Conservation (phyloP, 2,113 vertebrate species). For the Ciconia boyciana region DNA sequence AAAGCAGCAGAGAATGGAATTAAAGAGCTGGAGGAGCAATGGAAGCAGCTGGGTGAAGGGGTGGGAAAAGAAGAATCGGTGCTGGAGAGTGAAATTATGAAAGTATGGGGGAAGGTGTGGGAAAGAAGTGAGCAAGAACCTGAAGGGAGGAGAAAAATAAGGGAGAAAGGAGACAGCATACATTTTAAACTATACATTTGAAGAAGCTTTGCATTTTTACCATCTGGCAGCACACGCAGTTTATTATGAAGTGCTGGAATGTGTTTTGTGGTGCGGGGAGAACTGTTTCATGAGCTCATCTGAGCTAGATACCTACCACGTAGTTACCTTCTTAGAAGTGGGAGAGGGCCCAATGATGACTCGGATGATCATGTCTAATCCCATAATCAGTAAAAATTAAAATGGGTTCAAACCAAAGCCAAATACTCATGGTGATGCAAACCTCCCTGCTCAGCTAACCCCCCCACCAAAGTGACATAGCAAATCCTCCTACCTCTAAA, state of each 20-base stretch:
- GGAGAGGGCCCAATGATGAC: not conserved
- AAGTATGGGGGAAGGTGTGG: conserved; percentile 64
- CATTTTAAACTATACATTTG: conserved; percentile 39
- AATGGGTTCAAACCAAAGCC: not conserved
- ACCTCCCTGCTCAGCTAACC: not conserved
- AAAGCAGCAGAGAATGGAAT: not conserved
- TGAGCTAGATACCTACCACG: not conserved
- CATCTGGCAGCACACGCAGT: conserved; percentile 46
- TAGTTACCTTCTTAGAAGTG: not conserved
- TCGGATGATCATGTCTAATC: not conserved
- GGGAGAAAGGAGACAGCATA: not conserved
- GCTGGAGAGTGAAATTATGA: conserved; percentile 18
- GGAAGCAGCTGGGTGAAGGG: conserved; percentile 51
- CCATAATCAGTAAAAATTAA: not conserved
- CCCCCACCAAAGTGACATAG: not conserved
- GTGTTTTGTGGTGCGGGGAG: not conserved
- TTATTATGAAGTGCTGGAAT: conserved; percentile 27
- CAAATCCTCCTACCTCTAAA: not conserved
- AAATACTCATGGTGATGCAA: not conserved
- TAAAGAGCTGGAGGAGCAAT: conserved; percentile 1
- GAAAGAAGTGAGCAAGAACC: conserved; percentile 58
- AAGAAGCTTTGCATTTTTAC: conserved; percentile 33
- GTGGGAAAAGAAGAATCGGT: conserved; percentile 24
- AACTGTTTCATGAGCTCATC: conserved; percentile 3
- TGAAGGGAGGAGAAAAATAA: conserved; percentile 37